Evolutionary conservation across 2,113 vertebrate species (phyloP), one percentile per base, ranked within the genome.

Genomic region (Pygoscelis antarcticus): DNA sequence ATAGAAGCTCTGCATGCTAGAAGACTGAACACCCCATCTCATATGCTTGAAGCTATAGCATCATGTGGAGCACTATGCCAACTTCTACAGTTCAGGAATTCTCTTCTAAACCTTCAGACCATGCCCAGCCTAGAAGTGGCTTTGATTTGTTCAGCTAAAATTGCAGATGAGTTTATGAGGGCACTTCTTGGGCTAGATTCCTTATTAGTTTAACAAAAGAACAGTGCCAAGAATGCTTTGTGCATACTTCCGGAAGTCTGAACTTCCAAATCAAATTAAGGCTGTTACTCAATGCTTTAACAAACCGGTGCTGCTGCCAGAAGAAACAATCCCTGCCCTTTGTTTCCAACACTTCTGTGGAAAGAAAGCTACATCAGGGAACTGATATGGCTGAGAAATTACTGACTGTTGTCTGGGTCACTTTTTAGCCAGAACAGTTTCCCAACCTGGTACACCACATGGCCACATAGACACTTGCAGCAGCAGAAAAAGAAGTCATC

Each of bases 221-320:
- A 55, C 34, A 64, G 65, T 46, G 65, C 18, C 49, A 87, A 84
- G 78, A 81, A 91, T 30, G 40, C 16, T 71, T 68, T 44, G 26
- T 52, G 36, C 34, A 15, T 75, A 74, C 27, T 91, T 92, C 44
- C 79, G 27, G 23, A 93, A 84, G 52, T 38, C 40, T 47, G 13
- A 93, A 72, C 55, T 91, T 87, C n/a, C 66, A 89, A 95, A 90
- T 27, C 19, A 88, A 96, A 87, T 61, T 32, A 80, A 90, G 36
- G 23, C 34, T 76, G 36, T 34, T 90, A 83, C 44, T 75, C 44
- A 76, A 15, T 11, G 36, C 23, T 89, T 86, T 0, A 3, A 62
- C 65, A 78, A 92, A 78, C 58, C 19, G 52, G 17, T 0, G 2
- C 75, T 54, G 57, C 26, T 77, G 81, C 85, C 85, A 81, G 70